A percentile compares a stretch with the other conserved stretches of the same genome.
Conservation (phyloP, 1,140 invertebrate species). For the Marisa cornuarietis region DNA sequence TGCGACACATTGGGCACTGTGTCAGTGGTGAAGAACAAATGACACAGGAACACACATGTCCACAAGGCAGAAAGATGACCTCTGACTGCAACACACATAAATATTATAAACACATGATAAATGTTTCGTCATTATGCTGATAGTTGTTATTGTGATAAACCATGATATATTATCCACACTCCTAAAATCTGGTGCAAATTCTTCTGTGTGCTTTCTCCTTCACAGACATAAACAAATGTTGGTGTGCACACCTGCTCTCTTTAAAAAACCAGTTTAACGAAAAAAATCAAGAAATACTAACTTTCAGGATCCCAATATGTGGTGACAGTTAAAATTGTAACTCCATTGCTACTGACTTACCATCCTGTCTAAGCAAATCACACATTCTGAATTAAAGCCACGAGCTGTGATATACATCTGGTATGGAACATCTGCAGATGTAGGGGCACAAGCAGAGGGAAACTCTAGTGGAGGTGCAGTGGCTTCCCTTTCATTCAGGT, state of each 20-base stretch:
- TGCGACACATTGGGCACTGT: constrained; percentile 82
- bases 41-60: constrained; percentile 83
- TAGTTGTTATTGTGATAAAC: background rate
- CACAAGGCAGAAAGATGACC: constrained; percentile 84
- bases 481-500: background rate
- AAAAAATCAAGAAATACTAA: background rate
- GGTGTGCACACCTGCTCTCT: background rate
- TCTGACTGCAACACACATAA: constrained; percentile 71
- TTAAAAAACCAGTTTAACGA: background rate
- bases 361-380: constrained; percentile 79
- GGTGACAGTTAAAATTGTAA: background rate
- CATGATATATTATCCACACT: background rate
- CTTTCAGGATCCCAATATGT: background rate
- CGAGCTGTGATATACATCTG: constrained; percentile 49
- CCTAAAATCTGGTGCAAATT: background rate
- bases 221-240: background rate
- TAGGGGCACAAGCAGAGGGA: background rate
- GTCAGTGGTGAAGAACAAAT: constrained; percentile 70
- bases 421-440: background rate
- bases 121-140: background rate
- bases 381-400: constrained; percentile 74
- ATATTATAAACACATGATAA: background rate
- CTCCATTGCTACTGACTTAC: constrained; percentile 40
- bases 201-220: background rate
- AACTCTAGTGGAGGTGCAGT: background rate